Evolutionary conservation across 2,113 vertebrate species (phyloP).

Genomic region (Scalopus aquaticus): DNA sequence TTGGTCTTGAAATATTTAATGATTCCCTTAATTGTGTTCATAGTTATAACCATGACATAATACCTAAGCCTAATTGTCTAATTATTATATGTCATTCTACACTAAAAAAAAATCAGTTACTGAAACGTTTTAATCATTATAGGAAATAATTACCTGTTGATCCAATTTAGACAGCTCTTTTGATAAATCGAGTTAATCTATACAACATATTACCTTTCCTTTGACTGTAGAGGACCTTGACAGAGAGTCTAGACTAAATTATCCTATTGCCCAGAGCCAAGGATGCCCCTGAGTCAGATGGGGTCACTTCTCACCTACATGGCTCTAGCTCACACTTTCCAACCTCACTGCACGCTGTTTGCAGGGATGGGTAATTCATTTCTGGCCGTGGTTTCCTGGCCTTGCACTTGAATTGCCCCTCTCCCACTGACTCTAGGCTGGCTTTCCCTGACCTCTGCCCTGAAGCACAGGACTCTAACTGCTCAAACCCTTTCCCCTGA

Average conservation of each 20-base stretch:
- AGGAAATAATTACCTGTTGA: background rate
- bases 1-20: slow-evolving; percentile 34
- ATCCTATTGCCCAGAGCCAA: background rate
- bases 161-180: background rate
- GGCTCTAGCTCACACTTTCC: background rate
- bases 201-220: background rate
- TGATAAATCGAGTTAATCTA: background rate
- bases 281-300: background rate
- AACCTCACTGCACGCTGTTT: background rate
- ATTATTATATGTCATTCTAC: background rate
- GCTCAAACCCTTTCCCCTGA: background rate
- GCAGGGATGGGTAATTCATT: background rate
- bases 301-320: background rate
- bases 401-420: background rate
- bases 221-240: background rate
- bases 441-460: background rate
- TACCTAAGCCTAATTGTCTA: slow-evolving; percentile 2
- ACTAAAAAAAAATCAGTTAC: slow-evolving; percentile 15
- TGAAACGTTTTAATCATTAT: background rate
- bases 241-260: background rate
- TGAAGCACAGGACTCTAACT: background rate
- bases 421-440: too few species aligned
- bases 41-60: background rate
- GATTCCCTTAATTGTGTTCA: background rate
- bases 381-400: background rate